A percentile compares a stretch with the other conserved stretches of the same genome.
Evolutionary conservation across 2,888 invertebrate genomes (phyloP).

Genomic region (Oxycera nigricornis): DNA sequence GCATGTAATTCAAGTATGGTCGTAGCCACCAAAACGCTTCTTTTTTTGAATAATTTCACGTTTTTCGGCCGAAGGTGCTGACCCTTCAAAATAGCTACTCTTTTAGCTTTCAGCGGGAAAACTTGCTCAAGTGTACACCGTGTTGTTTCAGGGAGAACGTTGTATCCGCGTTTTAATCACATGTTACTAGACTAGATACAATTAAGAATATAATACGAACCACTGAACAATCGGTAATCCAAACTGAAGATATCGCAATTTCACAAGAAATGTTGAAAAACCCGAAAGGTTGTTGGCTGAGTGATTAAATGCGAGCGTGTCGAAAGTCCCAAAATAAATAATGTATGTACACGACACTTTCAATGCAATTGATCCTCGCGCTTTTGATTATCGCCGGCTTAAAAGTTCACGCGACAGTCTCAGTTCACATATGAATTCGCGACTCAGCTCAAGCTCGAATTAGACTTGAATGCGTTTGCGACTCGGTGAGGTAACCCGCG

Average conservation of each 20-base stretch:
- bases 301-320: neutral
- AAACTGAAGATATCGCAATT: neutral
- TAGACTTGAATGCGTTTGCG: neutral
- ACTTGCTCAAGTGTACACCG: too few relatives aligned
- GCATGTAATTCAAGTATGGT: too few relatives aligned
- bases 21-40: too few relatives aligned
- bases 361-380: neutral
- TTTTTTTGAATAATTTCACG: too few relatives aligned
- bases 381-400: neutral
- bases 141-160: too few relatives aligned
- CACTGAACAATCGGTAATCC: too few relatives aligned
- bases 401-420: neutral
- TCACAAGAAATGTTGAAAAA: neutral
- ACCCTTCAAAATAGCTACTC: too few relatives aligned
- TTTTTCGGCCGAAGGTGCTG: too few relatives aligned
- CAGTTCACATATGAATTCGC: neutral
- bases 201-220: too few relatives aligned
- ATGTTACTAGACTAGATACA: too few relatives aligned
- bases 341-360: neutral
- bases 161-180: too few relatives aligned
- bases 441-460: slow-evolving; percentile 3
- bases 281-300: neutral
- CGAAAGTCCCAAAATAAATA: neutral
- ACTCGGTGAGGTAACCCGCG: slow-evolving; percentile 31
- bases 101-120: too few relatives aligned